Evolutionary conservation across 1,140 invertebrate genomes (phyloP).

Genomic region (Helicoverpa zea): DNA sequence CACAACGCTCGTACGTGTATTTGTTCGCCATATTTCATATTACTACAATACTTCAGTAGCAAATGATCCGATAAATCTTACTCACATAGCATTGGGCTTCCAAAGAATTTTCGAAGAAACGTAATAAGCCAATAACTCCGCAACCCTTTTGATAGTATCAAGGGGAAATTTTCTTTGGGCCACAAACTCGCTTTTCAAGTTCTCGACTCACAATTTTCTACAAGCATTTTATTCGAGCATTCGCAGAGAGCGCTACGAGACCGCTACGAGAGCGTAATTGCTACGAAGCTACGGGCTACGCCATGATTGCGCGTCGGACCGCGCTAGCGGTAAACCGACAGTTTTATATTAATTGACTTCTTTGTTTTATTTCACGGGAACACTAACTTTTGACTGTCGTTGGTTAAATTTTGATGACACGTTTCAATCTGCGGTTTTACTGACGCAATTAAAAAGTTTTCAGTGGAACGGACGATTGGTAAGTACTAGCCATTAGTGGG

Average conservation of each 20-base stretch:
- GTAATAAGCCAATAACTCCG: constrained; percentile 49
- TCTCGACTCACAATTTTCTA: constrained; percentile 34
- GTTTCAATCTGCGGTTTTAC: constrained; percentile 56
- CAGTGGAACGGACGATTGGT: constrained; percentile 32
- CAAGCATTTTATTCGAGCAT: constrained; percentile 47
- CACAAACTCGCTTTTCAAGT: constrained; percentile 32
- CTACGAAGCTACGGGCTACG: constrained; percentile 56
- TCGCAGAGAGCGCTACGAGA: constrained; percentile 47
- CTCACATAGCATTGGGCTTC: not conserved
- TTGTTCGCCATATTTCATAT: constrained; percentile 24
- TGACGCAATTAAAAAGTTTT: constrained; percentile 59
- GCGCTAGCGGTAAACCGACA: constrained; percentile 51
- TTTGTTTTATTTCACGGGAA: constrained; percentile 61
- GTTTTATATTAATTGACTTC: constrained; percentile 64
- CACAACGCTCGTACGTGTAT: constrained; percentile 5
- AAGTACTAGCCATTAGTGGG: constrained; percentile 16
- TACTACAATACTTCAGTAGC: constrained; percentile 24
- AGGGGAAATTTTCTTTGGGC: constrained; percentile 39
- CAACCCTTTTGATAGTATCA: constrained; percentile 39
- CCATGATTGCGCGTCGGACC: constrained; percentile 57
- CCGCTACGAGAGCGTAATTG: constrained; percentile 62
- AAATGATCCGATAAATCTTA: constrained; percentile 44
- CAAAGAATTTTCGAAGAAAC: constrained; percentile 39
- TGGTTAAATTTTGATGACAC: constrained; percentile 65
- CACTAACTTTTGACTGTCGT: constrained; percentile 53